phyloP scores from a whole-genome alignment of 2,888 invertebrate species.

The Drosophila eohydei region DNA sequence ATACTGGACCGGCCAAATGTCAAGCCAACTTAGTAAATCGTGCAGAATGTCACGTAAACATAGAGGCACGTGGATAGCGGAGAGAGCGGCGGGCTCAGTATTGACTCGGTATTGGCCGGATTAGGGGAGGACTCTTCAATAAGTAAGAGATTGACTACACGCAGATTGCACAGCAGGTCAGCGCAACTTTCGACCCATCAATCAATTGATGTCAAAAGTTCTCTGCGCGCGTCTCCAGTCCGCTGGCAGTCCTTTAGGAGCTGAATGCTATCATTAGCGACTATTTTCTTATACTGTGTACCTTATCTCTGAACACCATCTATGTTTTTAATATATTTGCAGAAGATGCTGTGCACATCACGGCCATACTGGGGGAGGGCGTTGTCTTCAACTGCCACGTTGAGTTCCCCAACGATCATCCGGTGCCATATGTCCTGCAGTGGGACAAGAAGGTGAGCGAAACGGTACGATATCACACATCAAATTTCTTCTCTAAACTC shows the following conservation, averaged over 20 bases:
- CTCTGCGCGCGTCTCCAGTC: conserved; percentile 1
- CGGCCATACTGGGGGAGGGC: conserved; percentile 98
- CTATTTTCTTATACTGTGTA: background rate
- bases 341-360: conserved; percentile 96
- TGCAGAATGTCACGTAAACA: conserved; percentile 74
- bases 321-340: conserved; percentile 39
- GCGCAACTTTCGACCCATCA: conserved; percentile 50
- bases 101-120: conserved; percentile 50
- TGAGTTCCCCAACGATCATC: conserved; percentile 97
- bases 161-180: conserved; percentile 30
- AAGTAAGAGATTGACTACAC: conserved; percentile 28
- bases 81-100: background rate
- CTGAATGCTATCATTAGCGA: background rate
- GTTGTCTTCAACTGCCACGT: conserved; percentile 99
- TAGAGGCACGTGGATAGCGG: conserved; percentile 25
- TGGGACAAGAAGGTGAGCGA: conserved; percentile 99
- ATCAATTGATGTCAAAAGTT: conserved; percentile 44
- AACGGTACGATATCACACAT: conserved; percentile 92
- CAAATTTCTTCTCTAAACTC: conserved; percentile 86
- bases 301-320: background rate
- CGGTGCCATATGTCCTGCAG: conserved; percentile 98
- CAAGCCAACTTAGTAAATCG: conserved; percentile 63
- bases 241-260: background rate
- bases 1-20: conserved; percentile 46
- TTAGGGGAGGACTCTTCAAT: conserved; percentile 38